Evolutionary conservation across 2,888 invertebrate genomes (phyloP), one percentile per base, ranked within the genome.

Genomic region (Slavum lentiscoides): DNA sequence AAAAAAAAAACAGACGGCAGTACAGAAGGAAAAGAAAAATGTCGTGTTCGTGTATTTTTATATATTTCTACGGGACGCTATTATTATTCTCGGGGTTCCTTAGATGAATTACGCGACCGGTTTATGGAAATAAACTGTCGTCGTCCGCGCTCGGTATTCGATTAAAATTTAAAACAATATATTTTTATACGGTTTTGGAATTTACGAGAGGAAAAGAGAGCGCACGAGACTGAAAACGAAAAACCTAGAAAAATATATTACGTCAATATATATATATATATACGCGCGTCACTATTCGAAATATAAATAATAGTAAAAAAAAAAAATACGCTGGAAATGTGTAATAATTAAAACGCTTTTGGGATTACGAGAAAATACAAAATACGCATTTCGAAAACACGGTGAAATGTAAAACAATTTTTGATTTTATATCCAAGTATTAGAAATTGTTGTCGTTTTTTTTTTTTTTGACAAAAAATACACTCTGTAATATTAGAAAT

Each of bases 31-130:
- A 30, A 30, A 4, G 30, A 30, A 30, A 30, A 75, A 72, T n/a
- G 9, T 55, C 64, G 62, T 77, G 70, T 64, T 55, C 64, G 62
- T 77, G 70, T 64, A n/a, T 7, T 55, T 64, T 62, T 69, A 59
- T 59, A 15, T 37, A 64, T 70, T 72, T 72, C 21, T 61, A 74
- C 62, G n/a, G 70, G 39, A 80, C 80, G 64, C 70, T 80, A n/a
- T n/a, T 80, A 80, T 80, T 80, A 80, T 80, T 80, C 80, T 64
- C 19, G 23, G 43, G 70, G 72, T 80, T 80, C 70, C 30, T 70
- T 30, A n/a, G 70, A 72, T 80, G 69, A 80, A 72, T 80, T 77
- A 77, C 70, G 80, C 70, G 80, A 55, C 58, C 55, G 69, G 61
- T 61, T 75, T 75, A 67, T 75, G 75, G 67, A 75, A 75, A 75